phyloP scores from a whole-genome alignment of 1,140 invertebrate species.

The Rhopalosiphum maidis region DNA sequence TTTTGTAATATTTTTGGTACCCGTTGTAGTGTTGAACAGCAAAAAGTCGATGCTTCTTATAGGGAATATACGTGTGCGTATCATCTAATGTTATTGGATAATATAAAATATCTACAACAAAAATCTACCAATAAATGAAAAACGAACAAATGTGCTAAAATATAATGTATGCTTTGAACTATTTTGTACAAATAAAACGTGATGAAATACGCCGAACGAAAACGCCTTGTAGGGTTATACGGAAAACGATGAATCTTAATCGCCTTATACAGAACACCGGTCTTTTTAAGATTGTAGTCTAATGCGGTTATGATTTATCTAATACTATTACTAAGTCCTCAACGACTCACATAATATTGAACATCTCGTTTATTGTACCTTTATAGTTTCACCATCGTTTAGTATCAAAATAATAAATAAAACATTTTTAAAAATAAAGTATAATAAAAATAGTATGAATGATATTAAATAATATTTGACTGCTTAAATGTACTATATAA shows the following conservation, averaged over 20 bases:
- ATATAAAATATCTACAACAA: neutral
- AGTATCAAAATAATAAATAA: too few relatives aligned
- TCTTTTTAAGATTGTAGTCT: neutral
- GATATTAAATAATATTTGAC: too few relatives aligned
- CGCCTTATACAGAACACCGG: neutral
- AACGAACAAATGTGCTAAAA: neutral
- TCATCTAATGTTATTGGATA: neutral
- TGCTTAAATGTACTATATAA: too few relatives aligned
- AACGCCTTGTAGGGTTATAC: neutral
- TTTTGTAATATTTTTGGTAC: too few relatives aligned
- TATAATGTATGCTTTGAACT: neutral
- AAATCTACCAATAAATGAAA: neutral
- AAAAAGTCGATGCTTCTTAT: neutral
- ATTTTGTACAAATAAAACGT: neutral
- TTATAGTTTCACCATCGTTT: neutral
- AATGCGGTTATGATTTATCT: neutral
- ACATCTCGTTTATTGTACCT: neutral
- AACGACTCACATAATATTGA: neutral
- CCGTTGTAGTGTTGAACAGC: neutral
- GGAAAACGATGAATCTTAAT: conserved; percentile 4
- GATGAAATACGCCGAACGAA: neutral
- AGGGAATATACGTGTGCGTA: neutral
- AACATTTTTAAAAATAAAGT: too few relatives aligned
- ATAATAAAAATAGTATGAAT: too few relatives aligned
- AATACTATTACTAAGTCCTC: neutral